Base-by-base conservation (phyloP, 2,797 vertebrate genomes). In the Poliocrania exsul region DNA sequence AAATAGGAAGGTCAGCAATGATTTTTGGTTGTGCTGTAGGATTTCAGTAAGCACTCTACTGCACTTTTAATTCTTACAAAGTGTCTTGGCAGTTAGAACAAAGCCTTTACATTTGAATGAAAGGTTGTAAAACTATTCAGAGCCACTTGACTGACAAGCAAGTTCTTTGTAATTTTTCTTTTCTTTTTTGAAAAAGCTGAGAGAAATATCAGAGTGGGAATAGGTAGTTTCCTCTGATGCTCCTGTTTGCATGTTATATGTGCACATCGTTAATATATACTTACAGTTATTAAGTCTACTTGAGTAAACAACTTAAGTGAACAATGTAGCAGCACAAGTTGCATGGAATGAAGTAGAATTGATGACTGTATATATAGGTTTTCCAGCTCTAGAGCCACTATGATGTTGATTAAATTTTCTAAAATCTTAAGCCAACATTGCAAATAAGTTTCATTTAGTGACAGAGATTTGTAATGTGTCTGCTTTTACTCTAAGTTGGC, bases 101-200 rank as follows among this genome's bases (percentile, higher is more conserved):
- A 97, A 96, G 88, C 58, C 80, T 95, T 97, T 96, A 88, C 62
- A 91, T 97, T 86, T 94, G 92, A 97, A 97, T 97, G 95, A 92
- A 97, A 90, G 65, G 62, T 90, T 96, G 94, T 97, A 96, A 94
- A 97, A 94, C 84, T 94, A 83, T 96, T 97, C 83, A 95, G 69
- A 93, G 57, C 21, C 18, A 82, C 79, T 91, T 96, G 93, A 95
- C 74, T 88, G 91, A 96, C 82, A 93, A 81, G 88, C 81, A 88
- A 77, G 33, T 54, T 92, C 77, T 97, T 96, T 89, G 79, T 85
- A 84, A 42, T 64, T 89, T 93, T 87, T 88, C 93, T 93, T 95
- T 79, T 71, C 0, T 35, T 75, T 74, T 69, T 65, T 17, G 10
- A 9, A 73, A 86, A 88, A 70, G 19, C 23, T 70, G 61, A 88